Conservation (phyloP, 2,797 vertebrate species). For the Toxotes lorentzi region DNA sequence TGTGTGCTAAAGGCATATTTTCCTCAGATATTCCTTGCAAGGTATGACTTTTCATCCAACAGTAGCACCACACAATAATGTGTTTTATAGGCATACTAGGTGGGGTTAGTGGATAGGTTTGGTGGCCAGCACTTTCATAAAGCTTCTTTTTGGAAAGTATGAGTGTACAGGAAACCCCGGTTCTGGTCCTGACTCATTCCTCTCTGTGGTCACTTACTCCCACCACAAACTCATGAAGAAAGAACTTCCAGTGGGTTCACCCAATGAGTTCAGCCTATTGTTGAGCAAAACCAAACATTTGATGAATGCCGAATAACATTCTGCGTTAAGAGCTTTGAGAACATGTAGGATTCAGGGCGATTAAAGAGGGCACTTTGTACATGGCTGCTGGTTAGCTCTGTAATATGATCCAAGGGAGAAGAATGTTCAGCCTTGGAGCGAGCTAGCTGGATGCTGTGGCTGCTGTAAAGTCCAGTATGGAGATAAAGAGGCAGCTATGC, state of each 20-base stretch:
- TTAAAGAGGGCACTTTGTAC: conserved; percentile 58
- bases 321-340: conserved; percentile 50
- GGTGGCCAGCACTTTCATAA: conserved; percentile 37
- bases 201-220: conserved; percentile 58
- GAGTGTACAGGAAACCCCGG: conserved; percentile 64
- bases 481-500: conserved; percentile 58
- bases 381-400: conserved; percentile 54
- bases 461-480: conserved; percentile 62
- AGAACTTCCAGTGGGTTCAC: conserved; percentile 42
- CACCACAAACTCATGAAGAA: conserved; percentile 43
- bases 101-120: conserved; percentile 37
- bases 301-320: conserved; percentile 49
- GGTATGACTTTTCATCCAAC: not conserved
- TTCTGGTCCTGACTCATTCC: conserved; percentile 52
- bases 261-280: conserved; percentile 50
- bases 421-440: conserved; percentile 66
- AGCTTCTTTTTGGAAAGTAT: conserved; percentile 58
- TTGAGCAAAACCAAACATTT: conserved; percentile 58
- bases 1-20: not conserved
- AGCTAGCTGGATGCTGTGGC: conserved; percentile 30
- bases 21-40: not conserved
- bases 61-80: not conserved
- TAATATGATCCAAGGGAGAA: conserved; percentile 67
- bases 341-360: conserved; percentile 57
- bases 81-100: conserved; percentile 13